Evolutionary conservation across 2,888 invertebrate genomes (phyloP).

Genomic region (Agrochola circellaris): DNA sequence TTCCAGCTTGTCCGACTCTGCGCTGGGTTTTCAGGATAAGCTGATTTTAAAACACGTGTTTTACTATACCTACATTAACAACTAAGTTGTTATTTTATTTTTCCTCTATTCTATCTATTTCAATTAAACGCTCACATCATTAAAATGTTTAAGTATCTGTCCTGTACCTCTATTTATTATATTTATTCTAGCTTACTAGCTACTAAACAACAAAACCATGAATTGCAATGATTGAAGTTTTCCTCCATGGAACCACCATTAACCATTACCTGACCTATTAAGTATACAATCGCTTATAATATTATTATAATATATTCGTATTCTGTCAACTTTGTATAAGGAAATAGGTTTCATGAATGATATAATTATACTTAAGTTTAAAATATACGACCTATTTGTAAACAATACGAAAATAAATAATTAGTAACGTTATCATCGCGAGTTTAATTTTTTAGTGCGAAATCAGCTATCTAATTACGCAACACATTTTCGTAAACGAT

Average conservation of each 20-base stretch:
- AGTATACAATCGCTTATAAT: not conserved
- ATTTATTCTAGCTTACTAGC: not conserved
- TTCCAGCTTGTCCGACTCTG: not conserved
- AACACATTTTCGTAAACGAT: too few relatives aligned
- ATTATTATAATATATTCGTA: not conserved
- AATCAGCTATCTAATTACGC: too few relatives aligned
- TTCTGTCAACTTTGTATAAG: too few relatives aligned
- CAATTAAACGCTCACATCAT: not conserved
- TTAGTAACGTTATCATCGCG: too few relatives aligned
- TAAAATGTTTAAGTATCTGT: not conserved
- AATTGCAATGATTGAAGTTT: slow-evolving; percentile 26
- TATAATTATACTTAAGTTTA: too few relatives aligned
- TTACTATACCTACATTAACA: not conserved
- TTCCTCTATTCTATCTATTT: not conserved
- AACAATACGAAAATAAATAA: too few relatives aligned
- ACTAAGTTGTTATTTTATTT: not conserved
- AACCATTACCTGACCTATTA: slow-evolving; percentile 17
- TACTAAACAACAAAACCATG: slow-evolving; percentile 17
- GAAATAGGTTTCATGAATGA: too few relatives aligned
- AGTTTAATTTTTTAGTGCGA: too few relatives aligned
- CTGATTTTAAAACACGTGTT: not conserved
- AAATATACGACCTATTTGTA: too few relatives aligned
- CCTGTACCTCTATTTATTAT: not conserved
- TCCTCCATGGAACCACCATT: slow-evolving; percentile 20
- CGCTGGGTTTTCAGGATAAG: not conserved